Evolutionary conservation across 2,888 invertebrate genomes (phyloP), one percentile per base, ranked within the genome.

Genomic region (Cephus spinipes): DNA sequence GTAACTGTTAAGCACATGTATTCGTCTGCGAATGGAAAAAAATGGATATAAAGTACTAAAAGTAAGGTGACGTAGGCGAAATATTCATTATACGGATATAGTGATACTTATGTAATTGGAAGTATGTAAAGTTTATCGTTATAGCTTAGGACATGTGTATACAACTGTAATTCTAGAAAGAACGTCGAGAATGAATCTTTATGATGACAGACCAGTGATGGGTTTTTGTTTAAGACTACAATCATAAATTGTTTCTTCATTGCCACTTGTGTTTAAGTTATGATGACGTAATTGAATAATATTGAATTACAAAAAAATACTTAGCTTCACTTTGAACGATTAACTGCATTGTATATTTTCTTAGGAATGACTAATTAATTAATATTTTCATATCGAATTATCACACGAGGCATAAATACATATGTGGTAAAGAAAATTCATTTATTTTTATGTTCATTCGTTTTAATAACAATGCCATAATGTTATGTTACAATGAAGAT

Each of bases 111-210:
- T 75, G 69, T 76, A 69, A 78, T 75, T 12, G 69, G 36, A 75
- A 69, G 74, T 78, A 75, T 75, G 78, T 78, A 78, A 76, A 78
- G 68, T 75, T 76, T 71, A 76, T 71, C 69, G 74, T 71, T 78
- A 55, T 55, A 78, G 73, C 23, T 69, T 78, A 75, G 36, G 32
- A 33, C 12, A 35, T 77, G 34, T 77, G 77, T 77, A 77, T 68
- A 77, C 77, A 69, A 75, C 31, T 74, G 74, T 77, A 77, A 77
- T 74, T 77, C 74, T 77, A 75, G 15, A 35, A 33, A 74, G 69
- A 77, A 71, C 36, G 73, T 40, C 32, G 55, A 73, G 33, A 77
- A 73, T 77, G 71, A 77, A 77, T 40, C 40, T 77, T 77, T 73
- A 68, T 77, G 34, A 77, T 33, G 73, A 68, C 33, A 77, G 33